Evolutionary conservation across 2,888 invertebrate genomes (phyloP).

Genomic region (Gnatocerus cornutus): DNA sequence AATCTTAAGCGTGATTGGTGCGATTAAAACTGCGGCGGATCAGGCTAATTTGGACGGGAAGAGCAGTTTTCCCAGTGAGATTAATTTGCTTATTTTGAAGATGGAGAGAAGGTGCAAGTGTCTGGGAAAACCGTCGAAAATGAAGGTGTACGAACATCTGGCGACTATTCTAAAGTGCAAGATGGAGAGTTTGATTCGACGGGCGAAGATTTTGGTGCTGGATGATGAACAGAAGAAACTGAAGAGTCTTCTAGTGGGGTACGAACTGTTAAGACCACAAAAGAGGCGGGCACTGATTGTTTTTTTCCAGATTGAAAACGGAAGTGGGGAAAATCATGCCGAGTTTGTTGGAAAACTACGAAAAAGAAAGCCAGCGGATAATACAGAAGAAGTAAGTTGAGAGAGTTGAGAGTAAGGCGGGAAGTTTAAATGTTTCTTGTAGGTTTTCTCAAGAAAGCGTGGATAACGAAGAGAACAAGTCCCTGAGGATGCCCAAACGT

Average conservation of each 20-base stretch:
- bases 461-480: constrained; percentile 72
- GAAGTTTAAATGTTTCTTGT: neutral
- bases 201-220: constrained; percentile 71
- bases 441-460: constrained; percentile 66
- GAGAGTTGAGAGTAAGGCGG: too few species aligned
- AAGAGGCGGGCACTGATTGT: constrained; percentile 17
- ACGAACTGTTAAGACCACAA: constrained; percentile 39
- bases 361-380: constrained; percentile 78
- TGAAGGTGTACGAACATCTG: constrained; percentile 73
- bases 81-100: constrained; percentile 72
- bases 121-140: constrained; percentile 72
- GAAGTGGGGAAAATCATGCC: constrained; percentile 85
- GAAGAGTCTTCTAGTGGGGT: constrained; percentile 60
- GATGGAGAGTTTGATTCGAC: constrained; percentile 72
- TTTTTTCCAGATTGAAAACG: constrained; percentile 78
- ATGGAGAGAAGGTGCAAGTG: constrained; percentile 72
- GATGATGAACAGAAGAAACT: constrained; percentile 72
- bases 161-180: constrained; percentile 71
- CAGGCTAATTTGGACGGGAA: constrained; percentile 69
- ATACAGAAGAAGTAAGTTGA: constrained; percentile 79
- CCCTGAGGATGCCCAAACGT: constrained; percentile 78
- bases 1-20: constrained; percentile 68
- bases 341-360: constrained; percentile 80
- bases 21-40: constrained; percentile 70
- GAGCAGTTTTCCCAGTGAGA: constrained; percentile 71